These are phyloP conservation scores for Torymus aiolomorphi DNA, from an alignment of 2,888 invertebrate genomes.

Conservation along the genomic window DNA sequence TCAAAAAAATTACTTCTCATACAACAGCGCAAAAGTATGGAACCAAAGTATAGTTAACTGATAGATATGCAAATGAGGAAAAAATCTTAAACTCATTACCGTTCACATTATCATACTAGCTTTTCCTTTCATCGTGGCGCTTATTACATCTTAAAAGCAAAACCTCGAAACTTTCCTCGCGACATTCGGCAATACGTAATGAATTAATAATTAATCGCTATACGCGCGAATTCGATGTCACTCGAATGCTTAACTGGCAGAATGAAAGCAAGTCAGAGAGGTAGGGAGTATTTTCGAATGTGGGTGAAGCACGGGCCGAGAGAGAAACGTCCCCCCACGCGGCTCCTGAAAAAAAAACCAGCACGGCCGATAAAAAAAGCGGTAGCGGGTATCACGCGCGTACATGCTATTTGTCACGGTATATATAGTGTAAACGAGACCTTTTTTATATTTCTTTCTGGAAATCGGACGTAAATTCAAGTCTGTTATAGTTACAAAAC, in stretches of 20 bases:
- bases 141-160: background rate
- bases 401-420: no score
- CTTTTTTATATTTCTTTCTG: no score
- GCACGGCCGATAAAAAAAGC: no score
- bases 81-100: no score
- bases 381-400: no score
- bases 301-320: constrained; percentile 12
- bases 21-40: no score
- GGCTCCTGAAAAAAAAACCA: no score
- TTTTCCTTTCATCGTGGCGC: background rate
- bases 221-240: constrained; percentile 36
- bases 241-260: constrained; percentile 44
- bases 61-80: no score
- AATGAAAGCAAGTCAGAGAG: constrained; percentile 6
- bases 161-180: constrained; percentile 1
- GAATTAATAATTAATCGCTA: constrained; percentile 44
- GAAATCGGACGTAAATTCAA: no score
- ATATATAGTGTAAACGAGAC: no score
- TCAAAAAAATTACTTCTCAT: constrained; percentile 12
- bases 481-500: no score
- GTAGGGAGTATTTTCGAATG: constrained; percentile 37
- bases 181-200: constrained; percentile 15
- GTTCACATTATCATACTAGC: background rate
- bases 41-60: no score
- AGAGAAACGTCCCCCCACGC: background rate